A percentile compares a stretch with the other conserved stretches of the same genome.
Conservation (phyloP, 1,140 invertebrate species). For the Microplitis mediator region DNA sequence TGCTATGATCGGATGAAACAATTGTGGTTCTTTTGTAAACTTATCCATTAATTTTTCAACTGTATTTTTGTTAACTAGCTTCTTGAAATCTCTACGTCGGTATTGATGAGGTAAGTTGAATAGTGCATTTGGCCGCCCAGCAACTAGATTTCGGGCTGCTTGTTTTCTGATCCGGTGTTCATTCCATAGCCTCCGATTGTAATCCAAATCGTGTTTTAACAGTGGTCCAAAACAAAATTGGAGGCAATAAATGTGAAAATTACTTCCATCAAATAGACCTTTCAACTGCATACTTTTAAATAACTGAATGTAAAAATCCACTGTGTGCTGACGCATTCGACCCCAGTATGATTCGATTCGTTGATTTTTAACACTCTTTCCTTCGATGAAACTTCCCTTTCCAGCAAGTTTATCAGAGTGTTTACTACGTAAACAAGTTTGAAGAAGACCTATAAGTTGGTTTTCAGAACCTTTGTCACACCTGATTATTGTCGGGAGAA, state of each 20-base stretch:
- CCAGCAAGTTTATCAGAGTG: conserved; percentile 16
- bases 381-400: conserved; percentile 14
- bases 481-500: conserved; percentile 2
- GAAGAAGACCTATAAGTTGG: conserved; percentile 3
- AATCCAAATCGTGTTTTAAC: conserved; percentile 12
- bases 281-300: conserved; percentile 11
- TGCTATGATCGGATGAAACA: background rate
- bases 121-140: conserved; percentile 5
- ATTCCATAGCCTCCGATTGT: conserved; percentile 11
- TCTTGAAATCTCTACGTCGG: background rate
- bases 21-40: conserved; percentile 2
- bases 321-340: conserved; percentile 7
- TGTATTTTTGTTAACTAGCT: background rate
- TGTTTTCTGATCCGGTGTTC: conserved; percentile 25
- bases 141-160: background rate
- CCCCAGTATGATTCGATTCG: conserved; percentile 22
- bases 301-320: conserved; percentile 25
- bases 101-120: conserved; percentile 8
- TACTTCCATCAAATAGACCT: conserved; percentile 8
- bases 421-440: conserved; percentile 3
- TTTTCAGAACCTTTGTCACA: conserved; percentile 20
- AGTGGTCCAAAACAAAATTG: conserved; percentile 26
- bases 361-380: conserved; percentile 24
- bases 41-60: conserved; percentile 3
- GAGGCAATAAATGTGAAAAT: conserved; percentile 15